Evolutionary conservation across 2,113 vertebrate species (phyloP), one percentile per base, ranked within the genome.

Genomic region (Phasianus colchicus): DNA sequence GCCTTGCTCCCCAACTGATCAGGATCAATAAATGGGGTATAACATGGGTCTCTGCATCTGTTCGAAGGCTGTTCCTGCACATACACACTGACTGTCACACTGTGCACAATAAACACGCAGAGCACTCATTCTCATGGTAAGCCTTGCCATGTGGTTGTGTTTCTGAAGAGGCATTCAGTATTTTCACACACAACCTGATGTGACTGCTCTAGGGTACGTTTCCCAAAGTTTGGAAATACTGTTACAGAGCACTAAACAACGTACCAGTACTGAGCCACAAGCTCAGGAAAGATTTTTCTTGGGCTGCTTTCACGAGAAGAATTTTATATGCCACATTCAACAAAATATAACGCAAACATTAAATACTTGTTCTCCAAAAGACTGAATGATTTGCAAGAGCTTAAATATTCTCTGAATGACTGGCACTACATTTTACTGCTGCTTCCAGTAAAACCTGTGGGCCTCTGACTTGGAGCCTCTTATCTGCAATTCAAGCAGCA

Each of bases 61-160:
- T 43, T 40, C 43, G 42, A 71, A 87, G 89, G 85, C 63, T 79
- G 70, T 60, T 92, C 78, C 34, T 76, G 36, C 32, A 58, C 32
- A n/a, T 74, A 75, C 77, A 89, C 57, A 75, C 25, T 81, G 67
- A 81, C 83, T 34, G 61, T 84, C 81, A 55, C 5, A 29, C 69
- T 66, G 45, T 0, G 1, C 74, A 74, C 32, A 77, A 75, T 52
- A 60, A 55, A 20, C 84, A 83, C 34, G 78, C 89, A 86, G 40
- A 78, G 73, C 65, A 43, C 48, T 52, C 45, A 64, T 54, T 67
- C 76, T 67, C 77, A 4, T 34, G 74, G 70, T 30, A 63, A 75
- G 61, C 40, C 71, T 69, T 79, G 69, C 79, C 93, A 94, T 88
- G 87, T 94, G 96, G 93, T 79, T 91, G 88, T 91, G 73, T 64